Evolutionary conservation across 2,113 vertebrate genomes (phyloP), one percentile per base, ranked within the genome.

Genomic region (Bos javanicus): DNA sequence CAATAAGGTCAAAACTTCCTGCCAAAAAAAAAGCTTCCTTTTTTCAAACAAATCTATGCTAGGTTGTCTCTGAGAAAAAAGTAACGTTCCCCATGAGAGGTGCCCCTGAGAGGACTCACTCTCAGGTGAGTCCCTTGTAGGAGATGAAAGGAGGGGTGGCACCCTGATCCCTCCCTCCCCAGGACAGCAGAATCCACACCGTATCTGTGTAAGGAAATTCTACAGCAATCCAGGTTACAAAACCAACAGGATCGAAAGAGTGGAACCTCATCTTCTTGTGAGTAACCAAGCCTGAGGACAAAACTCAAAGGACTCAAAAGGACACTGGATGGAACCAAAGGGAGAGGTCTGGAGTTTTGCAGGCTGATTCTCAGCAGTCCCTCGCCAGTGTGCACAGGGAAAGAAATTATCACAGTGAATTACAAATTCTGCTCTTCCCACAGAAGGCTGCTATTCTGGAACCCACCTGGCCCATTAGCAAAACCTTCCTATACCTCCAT

Each of bases 71-170:
- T 11, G 14, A 52, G 54, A 67, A 50, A 90, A 96, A 96, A 46
- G 36, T 1, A 33, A 0, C 0, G 3, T 6, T 48, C 62, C 26
- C 71, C 2, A 0, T 1, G 54, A 36, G 48, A 64, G 6, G 1
- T 10, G 7, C 6, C 1, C 15, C 54, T 23, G 19, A n/a, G 62
- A 67, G 62, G 33, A n/a, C 33, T n/a, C 62, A n/a, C 3, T 64
- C 48, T 46, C 64, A 33, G 10, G 76, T 28, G 59, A 95, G 11
- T 48, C 46, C 30, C 30, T 19, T 9, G 21, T 1, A 7, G 39
- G 21, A 11, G 28, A n/a, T 5, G 13, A 28, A 71, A 59, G 46
- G 56, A 30, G 33, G 3, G 46, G 9, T 11, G 54, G 23, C 8
- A n/a, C n/a, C 28, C 50, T 36, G 30, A 59, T 5, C 23, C 48